Evolutionary conservation across 2,888 invertebrate species (phyloP), one percentile per base, ranked within the genome.

Genomic region (Argyresthia albistria): DNA sequence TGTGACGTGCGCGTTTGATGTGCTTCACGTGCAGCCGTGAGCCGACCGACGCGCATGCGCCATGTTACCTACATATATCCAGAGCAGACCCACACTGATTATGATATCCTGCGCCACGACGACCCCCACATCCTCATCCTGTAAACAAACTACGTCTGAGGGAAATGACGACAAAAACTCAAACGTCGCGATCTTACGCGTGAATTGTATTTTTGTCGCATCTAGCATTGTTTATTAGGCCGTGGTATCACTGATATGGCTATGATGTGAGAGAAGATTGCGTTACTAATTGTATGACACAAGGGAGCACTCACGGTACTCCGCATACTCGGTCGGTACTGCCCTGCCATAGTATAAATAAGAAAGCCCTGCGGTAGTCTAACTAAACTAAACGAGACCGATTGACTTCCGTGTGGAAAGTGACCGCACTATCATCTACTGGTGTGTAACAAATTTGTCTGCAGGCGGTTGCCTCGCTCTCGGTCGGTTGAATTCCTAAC

Each of bases 371-470:
- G 36, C 9, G 36, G 36, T 9, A 36, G 36, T 36, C 7, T 7
- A 7, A 9, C 36, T 8, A 9, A 36, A 9, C 39, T n/a, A n/a
- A 39, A 11, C n/a, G 39, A 39, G 39, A 39, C n/a, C 39, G 9
- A n/a, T 39, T 39, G 35, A 68, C 65, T 67, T 69, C 69, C 66
- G 69, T 61, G 65, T 67, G 63, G 66, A 69, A 68, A 69, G 69
- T 37, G 48, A n/a, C 52, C 53, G 54, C 48, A 25, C 25, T 25
- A 25, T 25, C 42, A 47, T 53, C 52, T 54, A 25, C 25, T 25
- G 3, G 25, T 25, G 25, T 25, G 25, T 25, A 25, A 25, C 25
- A 25, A 25, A 25, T 25, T 6, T 25, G 25, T 25, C 53, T n/a
- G 37, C 45, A 4, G 14, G 12, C 15, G 25, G 45, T 10, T 37